Evolutionary conservation across 1,140 invertebrate genomes (phyloP), one percentile per base, ranked within the genome.

Genomic region (Drosophila nebulosa): DNA sequence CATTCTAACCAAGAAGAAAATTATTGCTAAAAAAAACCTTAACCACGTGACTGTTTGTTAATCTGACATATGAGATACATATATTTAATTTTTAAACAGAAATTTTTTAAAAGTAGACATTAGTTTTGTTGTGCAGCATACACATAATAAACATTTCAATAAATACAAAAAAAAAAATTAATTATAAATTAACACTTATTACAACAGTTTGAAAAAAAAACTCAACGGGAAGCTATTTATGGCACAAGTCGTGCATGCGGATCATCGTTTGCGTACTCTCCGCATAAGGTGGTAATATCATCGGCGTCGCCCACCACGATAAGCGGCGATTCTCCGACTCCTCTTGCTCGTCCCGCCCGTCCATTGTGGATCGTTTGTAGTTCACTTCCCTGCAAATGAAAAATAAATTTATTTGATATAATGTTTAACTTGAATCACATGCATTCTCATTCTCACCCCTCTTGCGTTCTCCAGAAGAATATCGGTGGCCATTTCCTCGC

Each of bases 221-320:
- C 9, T 7, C 0, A 21, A 7, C 9, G 16, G 7, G 5, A 46
- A 21, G 50, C 42, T 62, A 88, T 70, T 69, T 90, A 85, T 55
- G 85, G 60, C 61, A 88, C 74, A 84, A 81, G 71, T 73, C 76
- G 64, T 60, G 73, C 72, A 86, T 74, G 66, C 57, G 75, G 73
- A 79, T 88, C 89, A 85, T 90, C 74, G 69, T 42, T 24, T 62
- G 62, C 39, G 83, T 26, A 56, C 52, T 55, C 36, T 69, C 56
- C 70, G 51, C 53, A 22, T 52, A 69, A 4, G 68, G 46, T 22
- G 77, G 69, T 32, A 68, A 75, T 53, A 57, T 74, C 52, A 63
- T 62, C 16, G 72, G 50, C 0, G 56, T 53, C 50, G 27, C 53
- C 75, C 69, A 88, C 73, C 81, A 89, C 22, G 65, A 75, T 71